phyloP scores from a whole-genome alignment of 2,797 vertebrate species.

The Diglossa cyanea region DNA sequence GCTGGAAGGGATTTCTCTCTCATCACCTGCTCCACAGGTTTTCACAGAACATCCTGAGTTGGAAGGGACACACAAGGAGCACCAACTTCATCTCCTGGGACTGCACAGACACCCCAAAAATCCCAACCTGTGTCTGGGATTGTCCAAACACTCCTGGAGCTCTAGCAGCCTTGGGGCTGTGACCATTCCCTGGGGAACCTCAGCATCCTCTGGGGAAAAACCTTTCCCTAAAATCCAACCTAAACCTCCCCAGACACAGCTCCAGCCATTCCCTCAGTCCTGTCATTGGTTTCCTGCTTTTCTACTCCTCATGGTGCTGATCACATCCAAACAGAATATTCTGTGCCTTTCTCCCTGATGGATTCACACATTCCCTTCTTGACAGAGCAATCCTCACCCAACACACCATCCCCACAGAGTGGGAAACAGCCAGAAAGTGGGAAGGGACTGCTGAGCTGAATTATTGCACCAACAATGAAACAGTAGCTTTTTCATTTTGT shows the following conservation, averaged over 20 bases:
- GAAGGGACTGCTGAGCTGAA: not conserved
- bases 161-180: not conserved
- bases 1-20: not conserved
- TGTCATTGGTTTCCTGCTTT: not conserved
- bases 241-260: not conserved
- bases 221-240: not conserved
- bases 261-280: not conserved
- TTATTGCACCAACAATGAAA: slow-evolving; percentile 15
- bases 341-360: not conserved
- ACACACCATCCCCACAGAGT: not conserved
- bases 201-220: not conserved
- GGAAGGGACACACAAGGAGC: not conserved
- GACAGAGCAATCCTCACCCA: not conserved
- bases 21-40: not conserved
- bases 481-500: slow-evolving; percentile 22
- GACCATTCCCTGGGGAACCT: not conserved
- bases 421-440: not conserved
- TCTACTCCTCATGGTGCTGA: not conserved
- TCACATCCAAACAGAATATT: not conserved
- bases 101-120: not conserved
- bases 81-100: not conserved
- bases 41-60: not conserved
- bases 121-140: not conserved
- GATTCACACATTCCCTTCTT: not conserved
- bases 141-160: not conserved